Percentiles rank a stretch among this genome's conserved stretches.
These are phyloP conservation scores for Achatina immaculata DNA, from an alignment of 1,140 invertebrate genomes.

Conservation along the genomic window DNA sequence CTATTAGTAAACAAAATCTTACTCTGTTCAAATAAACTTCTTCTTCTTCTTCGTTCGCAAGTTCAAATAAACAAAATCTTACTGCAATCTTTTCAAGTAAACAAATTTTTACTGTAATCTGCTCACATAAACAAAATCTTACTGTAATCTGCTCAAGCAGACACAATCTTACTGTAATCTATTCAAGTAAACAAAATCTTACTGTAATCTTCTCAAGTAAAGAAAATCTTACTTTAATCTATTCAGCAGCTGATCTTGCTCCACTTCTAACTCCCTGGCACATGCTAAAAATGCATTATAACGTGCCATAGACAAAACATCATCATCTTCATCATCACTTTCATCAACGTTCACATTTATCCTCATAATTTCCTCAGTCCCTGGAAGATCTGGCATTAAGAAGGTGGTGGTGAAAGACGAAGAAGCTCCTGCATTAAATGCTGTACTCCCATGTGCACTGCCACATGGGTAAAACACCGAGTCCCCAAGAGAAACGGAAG, in stretches of 20 bases:
- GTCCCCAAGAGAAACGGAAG: background rate
- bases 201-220: background rate
- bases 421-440: background rate
- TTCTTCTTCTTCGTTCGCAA: too few species aligned
- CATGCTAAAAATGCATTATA: conserved; percentile 15
- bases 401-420: background rate
- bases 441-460: background rate
- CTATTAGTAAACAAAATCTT: too few species aligned
- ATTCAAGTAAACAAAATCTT: background rate
- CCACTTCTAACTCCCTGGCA: background rate
- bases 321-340: conserved; percentile 9
- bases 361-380: background rate
- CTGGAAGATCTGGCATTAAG: background rate
- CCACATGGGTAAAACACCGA: background rate
- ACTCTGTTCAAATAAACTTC: too few species aligned
- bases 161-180: background rate
- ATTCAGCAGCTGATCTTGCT: background rate
- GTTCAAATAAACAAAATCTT: too few species aligned
- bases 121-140: too few species aligned
- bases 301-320: conserved; percentile 6
- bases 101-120: too few species aligned
- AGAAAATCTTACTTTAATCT: background rate
- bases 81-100: too few species aligned
- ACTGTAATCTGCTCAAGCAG: background rate
- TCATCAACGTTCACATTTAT: conserved; percentile 13